Evolutionary conservation across 2,797 vertebrate species (phyloP).

Genomic region (Momotus momota): DNA sequence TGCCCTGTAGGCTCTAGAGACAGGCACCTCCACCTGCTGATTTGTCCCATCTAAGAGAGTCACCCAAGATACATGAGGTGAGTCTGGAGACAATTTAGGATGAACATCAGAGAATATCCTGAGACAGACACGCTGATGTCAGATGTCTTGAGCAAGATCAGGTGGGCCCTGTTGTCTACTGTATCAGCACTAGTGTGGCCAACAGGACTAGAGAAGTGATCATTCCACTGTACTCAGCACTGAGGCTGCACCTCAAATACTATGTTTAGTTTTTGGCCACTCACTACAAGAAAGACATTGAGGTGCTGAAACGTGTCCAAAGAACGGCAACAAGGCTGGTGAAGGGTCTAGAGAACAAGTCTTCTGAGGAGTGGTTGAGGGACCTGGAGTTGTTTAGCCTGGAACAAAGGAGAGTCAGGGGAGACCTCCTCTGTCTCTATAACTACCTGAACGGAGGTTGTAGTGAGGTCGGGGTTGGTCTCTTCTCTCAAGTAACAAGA

Average conservation of each 20-base stretch:
- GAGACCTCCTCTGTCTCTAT: too few species aligned
- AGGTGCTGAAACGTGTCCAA: neutral
- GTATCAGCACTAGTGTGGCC: neutral
- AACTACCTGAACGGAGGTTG: neutral
- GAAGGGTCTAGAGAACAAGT: neutral
- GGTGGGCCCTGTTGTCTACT: neutral
- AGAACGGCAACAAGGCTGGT: neutral
- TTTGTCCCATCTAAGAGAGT: neutral
- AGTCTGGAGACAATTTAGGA: neutral
- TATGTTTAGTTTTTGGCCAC: neutral
- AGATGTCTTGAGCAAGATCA: neutral
- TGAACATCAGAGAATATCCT: neutral
- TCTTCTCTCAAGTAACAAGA: neutral
- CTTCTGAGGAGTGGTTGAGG: neutral
- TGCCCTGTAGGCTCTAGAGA: neutral
- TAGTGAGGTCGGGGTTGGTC: accelerated
- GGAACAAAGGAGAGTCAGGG: neutral
- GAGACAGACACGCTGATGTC: neutral
- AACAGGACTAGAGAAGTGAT: neutral
- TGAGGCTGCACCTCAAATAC: neutral
- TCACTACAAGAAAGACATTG: accelerated
- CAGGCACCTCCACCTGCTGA: neutral
- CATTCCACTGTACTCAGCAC: accelerated
- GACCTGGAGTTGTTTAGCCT: neutral
- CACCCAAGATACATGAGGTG: neutral